These are phyloP conservation scores for Vidua macroura DNA, from an alignment of 2,113 vertebrate genomes.

Conservation along the genomic window DNA sequence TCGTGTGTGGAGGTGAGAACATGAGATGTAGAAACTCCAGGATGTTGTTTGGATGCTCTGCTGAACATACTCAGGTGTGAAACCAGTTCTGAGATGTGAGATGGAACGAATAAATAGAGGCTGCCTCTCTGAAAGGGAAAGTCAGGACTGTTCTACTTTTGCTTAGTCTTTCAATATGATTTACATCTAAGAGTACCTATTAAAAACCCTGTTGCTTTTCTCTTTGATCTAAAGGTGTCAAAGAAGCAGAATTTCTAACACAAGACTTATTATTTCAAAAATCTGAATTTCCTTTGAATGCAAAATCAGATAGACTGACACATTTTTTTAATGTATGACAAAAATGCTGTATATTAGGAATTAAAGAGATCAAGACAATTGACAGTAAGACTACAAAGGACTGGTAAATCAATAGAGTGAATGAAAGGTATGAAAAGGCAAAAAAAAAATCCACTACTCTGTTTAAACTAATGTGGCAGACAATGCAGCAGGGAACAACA, in stretches of 20 bases:
- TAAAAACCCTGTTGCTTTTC: conserved; percentile 49
- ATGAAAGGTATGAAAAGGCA: not conserved
- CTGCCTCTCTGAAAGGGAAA: not conserved
- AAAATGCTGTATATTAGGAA: conserved; percentile 54
- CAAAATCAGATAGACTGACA: conserved; percentile 55
- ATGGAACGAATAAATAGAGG: not conserved
- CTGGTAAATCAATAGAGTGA: conserved; percentile 41
- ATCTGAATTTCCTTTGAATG: conserved; percentile 37
- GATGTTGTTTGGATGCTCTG: not conserved
- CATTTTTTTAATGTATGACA: conserved; percentile 45
- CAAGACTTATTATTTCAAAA: conserved; percentile 60
- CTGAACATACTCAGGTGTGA: not conserved
- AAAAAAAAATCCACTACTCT: not conserved
- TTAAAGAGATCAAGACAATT: conserved; percentile 62
- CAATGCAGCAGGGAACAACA: not conserved
- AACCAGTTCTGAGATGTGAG: not conserved
- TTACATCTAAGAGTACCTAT: conserved; percentile 47
- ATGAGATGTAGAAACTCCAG: not conserved
- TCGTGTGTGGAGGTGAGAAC: not conserved
- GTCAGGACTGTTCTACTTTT: conserved; percentile 18
- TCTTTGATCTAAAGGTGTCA: conserved; percentile 62
- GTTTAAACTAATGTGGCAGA: not conserved
- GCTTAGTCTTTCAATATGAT: not conserved
- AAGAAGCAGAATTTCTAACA: conserved; percentile 29
- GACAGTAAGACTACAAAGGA: conserved; percentile 50